Percentiles rank a stretch among this genome's conserved stretches.
Conservation (phyloP, 2,797 vertebrate genomes). For the Carapus acus region DNA sequence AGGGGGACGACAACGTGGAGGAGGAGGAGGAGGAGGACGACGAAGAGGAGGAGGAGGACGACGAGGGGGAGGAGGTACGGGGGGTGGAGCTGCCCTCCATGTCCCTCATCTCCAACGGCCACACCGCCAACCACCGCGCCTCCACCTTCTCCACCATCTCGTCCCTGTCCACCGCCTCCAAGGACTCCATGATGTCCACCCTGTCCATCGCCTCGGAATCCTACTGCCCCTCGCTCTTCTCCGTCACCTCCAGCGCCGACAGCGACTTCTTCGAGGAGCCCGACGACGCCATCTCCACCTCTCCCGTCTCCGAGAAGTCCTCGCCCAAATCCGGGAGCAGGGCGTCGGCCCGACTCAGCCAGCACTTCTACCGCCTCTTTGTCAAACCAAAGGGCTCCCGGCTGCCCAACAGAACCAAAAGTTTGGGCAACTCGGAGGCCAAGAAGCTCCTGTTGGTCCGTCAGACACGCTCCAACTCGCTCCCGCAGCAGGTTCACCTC, state of each 20-base stretch:
- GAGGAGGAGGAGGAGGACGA: conserved; percentile 52
- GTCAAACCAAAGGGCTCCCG: conserved; percentile 74
- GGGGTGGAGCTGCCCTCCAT: conserved; percentile 26
- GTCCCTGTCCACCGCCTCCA: conserved; percentile 72
- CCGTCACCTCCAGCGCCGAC: conserved; percentile 81
- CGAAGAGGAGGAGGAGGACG: conserved; percentile 60
- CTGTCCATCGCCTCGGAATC: conserved; percentile 71
- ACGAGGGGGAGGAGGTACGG: conserved; percentile 56
- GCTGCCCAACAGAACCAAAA: conserved; percentile 79
- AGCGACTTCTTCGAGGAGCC: conserved; percentile 89
- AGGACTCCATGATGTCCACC: conserved; percentile 80
- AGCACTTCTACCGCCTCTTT: conserved; percentile 77
- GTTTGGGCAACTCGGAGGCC: conserved; percentile 76
- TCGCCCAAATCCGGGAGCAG: conserved; percentile 54
- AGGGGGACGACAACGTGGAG: conserved; percentile 48
- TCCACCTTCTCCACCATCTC: conserved; percentile 82
- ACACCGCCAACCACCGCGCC: conserved; percentile 60
- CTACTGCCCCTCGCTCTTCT: conserved; percentile 79
- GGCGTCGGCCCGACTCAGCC: conserved; percentile 65
- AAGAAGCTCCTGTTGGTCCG: conserved; percentile 58
- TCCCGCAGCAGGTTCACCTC: conserved; percentile 82
- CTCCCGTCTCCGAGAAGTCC: conserved; percentile 39
- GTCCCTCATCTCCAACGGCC: conserved; percentile 53
- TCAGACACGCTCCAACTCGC: conserved; percentile 84
- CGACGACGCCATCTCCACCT: conserved; percentile 69